phyloP scores from a whole-genome alignment of 2,797 vertebrate genomes.

The Pyrocephalus nanus region DNA sequence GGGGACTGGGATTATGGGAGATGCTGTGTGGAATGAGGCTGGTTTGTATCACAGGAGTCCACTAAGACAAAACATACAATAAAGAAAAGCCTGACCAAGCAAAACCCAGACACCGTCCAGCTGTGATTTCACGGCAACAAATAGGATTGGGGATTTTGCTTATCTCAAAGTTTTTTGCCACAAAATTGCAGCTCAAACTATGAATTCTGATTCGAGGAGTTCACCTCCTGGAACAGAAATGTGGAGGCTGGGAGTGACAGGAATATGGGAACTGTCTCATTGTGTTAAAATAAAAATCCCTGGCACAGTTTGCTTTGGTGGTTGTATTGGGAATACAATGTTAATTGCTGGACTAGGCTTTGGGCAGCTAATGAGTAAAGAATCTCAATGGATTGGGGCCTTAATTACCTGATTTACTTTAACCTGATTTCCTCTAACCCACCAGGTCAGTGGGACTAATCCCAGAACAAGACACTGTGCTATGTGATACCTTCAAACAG shows the following conservation, averaged over 20 bases:
- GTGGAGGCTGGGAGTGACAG: neutral
- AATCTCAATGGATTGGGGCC: neutral
- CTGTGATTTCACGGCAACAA: neutral
- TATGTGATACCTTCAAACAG: neutral
- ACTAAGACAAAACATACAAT: neutral
- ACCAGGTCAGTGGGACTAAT: conserved; percentile 36
- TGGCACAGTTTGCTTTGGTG: neutral
- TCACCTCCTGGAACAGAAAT: neutral
- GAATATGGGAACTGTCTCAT: neutral
- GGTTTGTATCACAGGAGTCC: neutral
- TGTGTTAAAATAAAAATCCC: neutral
- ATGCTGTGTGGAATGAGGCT: neutral
- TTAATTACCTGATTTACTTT: conserved; percentile 64
- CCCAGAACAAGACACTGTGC: neutral
- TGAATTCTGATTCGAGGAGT: neutral
- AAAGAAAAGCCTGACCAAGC: neutral
- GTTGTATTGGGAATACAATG: neutral
- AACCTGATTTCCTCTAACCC: conserved; percentile 52
- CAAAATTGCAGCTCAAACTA: neutral
- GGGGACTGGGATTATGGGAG: neutral
- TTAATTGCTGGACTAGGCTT: conserved; percentile 46
- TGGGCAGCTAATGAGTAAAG: conserved; percentile 59
- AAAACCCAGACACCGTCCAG: neutral
- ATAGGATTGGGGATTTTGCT: neutral
- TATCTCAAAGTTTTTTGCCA: conserved; percentile 7